Evolutionary conservation across 1,140 invertebrate species (phyloP).

Genomic region (Euglossa dilemma): DNA sequence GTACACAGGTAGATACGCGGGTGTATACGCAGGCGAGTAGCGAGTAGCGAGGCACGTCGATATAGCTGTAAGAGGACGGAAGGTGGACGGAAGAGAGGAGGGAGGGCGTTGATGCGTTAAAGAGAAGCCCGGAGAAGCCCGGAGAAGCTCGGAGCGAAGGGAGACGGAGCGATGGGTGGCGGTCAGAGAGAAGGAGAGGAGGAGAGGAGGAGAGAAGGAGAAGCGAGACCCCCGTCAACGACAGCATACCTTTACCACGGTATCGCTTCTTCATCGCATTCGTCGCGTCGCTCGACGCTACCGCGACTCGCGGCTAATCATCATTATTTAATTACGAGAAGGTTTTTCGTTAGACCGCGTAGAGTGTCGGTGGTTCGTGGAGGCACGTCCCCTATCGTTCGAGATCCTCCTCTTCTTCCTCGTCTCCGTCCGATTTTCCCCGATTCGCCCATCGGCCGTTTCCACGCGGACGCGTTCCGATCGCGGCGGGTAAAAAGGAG

Average conservation of each 20-base stretch:
- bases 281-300: conserved; percentile 72
- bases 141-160: not conserved
- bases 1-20: too few species aligned
- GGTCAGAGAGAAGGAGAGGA: not conserved
- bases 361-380: conserved; percentile 32
- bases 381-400: conserved; percentile 34
- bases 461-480: too few species aligned
- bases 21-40: not conserved
- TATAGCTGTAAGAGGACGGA: not conserved
- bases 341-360: conserved; percentile 63
- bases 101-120: conserved; percentile 3
- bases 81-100: not conserved
- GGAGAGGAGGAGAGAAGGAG: conserved; percentile 32
- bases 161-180: conserved; percentile 15
- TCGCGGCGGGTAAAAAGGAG: too few species aligned
- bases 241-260: conserved; percentile 67
- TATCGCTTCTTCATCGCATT: conserved; percentile 77
- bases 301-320: conserved; percentile 70
- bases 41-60: not conserved
- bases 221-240: conserved; percentile 69
- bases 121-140: not conserved
- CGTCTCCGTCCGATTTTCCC: too few species aligned
- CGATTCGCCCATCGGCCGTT: too few species aligned
- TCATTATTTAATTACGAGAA: conserved; percentile 76
- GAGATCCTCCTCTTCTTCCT: not conserved